A percentile compares a stretch with the other conserved stretches of the same genome.
Evolutionary conservation across 2,888 invertebrate genomes (phyloP).

Genomic region (Dasypolia templi): DNA sequence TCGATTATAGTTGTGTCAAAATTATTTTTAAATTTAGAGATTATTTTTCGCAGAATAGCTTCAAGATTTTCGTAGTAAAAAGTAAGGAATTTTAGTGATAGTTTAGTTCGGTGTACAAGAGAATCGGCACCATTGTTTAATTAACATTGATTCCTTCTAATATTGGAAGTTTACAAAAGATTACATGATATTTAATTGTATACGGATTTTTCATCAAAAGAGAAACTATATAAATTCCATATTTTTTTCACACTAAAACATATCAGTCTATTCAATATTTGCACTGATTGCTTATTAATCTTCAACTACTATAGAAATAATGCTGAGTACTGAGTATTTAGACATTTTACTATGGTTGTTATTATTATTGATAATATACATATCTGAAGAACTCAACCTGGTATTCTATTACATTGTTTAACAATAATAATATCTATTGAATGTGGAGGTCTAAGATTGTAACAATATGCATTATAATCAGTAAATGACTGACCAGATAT

Average conservation of each 20-base stretch:
- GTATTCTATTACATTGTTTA: slow-evolving; percentile 28
- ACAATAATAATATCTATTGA: slow-evolving; percentile 51
- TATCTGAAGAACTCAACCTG: slow-evolving; percentile 52
- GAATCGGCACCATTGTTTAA: too few relatives aligned
- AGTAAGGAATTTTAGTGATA: too few relatives aligned
- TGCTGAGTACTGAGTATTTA: slow-evolving; percentile 54
- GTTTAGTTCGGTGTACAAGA: too few relatives aligned
- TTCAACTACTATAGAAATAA: slow-evolving; percentile 47
- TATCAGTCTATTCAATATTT: slow-evolving; percentile 61
- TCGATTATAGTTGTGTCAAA: too few relatives aligned
- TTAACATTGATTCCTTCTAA: slow-evolving; percentile 44
- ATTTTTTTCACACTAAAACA: slow-evolving; percentile 42
- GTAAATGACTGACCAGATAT: slow-evolving; percentile 31
- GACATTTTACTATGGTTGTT: slow-evolving; percentile 39
- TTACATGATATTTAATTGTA: slow-evolving; percentile 46
- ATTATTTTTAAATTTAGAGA: too few relatives aligned
- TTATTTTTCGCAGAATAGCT: too few relatives aligned
- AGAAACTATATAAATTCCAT: slow-evolving; percentile 45
- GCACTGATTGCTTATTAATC: slow-evolving; percentile 44
- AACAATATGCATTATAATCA: slow-evolving; percentile 36
- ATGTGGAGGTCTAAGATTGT: slow-evolving; percentile 34
- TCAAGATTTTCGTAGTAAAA: too few relatives aligned
- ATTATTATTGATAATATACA: slow-evolving; percentile 33
- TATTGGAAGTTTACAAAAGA: slow-evolving; percentile 35
- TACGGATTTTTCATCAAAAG: slow-evolving; percentile 45